Evolutionary conservation across 2,888 invertebrate species (phyloP).

Genomic region (Aporophyla nigra): DNA sequence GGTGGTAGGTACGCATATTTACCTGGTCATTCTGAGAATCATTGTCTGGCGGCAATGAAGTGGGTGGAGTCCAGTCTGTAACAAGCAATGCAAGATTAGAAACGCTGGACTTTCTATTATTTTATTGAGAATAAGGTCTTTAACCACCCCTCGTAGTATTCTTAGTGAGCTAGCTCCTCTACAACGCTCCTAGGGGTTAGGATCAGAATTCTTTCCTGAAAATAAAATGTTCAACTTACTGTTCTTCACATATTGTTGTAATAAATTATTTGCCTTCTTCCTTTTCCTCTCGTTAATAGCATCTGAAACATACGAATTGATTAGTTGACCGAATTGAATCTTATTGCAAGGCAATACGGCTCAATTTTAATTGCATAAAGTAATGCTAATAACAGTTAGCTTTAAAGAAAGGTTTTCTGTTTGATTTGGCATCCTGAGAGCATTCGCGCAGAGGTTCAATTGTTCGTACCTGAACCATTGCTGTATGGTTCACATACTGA

Average conservation of each 20-base stretch:
- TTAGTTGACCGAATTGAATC: not conserved
- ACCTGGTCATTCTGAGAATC: conserved; percentile 4
- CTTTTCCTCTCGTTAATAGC: not conserved
- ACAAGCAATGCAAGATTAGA: conserved; percentile 2
- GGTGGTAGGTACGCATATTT: not conserved
- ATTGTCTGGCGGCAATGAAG: not conserved
- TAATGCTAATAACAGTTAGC: too few species aligned
- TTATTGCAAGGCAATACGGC: too few species aligned
- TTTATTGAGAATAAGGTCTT: not conserved
- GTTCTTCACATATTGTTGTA: not conserved
- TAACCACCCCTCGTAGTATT: not conserved
- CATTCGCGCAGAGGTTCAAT: too few species aligned
- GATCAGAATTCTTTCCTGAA: not conserved
- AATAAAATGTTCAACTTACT: conserved; percentile 3
- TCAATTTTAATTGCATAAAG: too few species aligned
- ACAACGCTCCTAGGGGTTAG: not conserved
- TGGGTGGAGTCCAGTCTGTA: conserved; percentile 13
- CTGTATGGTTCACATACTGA: too few species aligned
- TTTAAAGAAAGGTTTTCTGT: too few species aligned
- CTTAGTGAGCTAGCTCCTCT: not conserved
- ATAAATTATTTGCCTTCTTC: accelerated
- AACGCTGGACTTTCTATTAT: not conserved
- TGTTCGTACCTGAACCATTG: too few species aligned
- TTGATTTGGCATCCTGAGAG: too few species aligned
- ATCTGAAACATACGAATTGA: conserved; percentile 3